Evolutionary conservation across 2,888 invertebrate species (phyloP).

Genomic region (Orthosia gracilis): DNA sequence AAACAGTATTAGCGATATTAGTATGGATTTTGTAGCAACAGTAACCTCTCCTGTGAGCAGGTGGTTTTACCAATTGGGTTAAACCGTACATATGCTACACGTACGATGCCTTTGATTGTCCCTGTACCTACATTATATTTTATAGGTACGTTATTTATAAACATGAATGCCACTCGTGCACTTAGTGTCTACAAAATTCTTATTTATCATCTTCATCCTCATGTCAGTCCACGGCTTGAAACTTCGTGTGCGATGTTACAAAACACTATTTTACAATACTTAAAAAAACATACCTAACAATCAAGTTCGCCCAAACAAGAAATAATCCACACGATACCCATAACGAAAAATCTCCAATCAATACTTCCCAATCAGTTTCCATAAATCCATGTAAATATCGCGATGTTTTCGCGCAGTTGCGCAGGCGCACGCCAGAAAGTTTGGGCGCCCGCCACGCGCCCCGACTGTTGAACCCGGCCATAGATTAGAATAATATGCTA

Average conservation of each 20-base stretch:
- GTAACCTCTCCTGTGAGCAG: not conserved
- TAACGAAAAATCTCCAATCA: conserved; percentile 17
- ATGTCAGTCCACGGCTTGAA: too few species aligned
- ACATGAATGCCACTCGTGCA: too few species aligned
- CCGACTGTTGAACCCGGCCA: conserved; percentile 79
- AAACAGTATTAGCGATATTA: too few species aligned
- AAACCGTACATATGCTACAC: not conserved
- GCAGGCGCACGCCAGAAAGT: conserved; percentile 50
- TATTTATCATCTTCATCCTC: too few species aligned
- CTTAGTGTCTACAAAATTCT: too few species aligned
- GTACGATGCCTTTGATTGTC: not conserved
- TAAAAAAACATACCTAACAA: not conserved
- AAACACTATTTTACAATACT: not conserved
- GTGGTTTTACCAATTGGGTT: not conserved
- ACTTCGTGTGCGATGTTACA: not conserved
- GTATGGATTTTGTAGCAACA: not conserved
- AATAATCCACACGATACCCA: not conserved
- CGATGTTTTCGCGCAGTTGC: conserved; percentile 53
- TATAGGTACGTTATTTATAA: too few species aligned
- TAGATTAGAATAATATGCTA: conserved; percentile 73
- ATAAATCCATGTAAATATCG: conserved; percentile 42
- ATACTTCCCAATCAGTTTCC: conserved; percentile 21
- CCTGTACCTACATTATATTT: too few species aligned
- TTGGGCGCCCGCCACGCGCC: conserved; percentile 77
- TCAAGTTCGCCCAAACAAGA: not conserved